Conservation (phyloP, 2,113 vertebrate genomes). For the Stercorarius parasiticus region DNA sequence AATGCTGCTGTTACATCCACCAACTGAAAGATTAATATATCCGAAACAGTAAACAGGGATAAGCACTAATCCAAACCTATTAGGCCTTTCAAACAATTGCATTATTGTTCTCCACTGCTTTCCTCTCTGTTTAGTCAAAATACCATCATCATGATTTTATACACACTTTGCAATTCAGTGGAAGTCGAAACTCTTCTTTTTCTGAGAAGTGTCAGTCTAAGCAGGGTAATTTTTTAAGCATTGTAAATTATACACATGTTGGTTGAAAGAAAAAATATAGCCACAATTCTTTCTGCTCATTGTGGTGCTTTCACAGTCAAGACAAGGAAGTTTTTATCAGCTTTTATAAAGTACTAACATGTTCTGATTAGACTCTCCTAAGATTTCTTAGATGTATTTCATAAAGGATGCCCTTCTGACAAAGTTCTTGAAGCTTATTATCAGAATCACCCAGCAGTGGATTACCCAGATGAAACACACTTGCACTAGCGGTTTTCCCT, state of each 20-base stretch:
- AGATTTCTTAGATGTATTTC: not conserved
- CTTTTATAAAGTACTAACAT: not conserved
- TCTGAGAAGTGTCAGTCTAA: not conserved
- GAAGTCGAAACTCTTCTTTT: not conserved
- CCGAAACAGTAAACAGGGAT: not conserved
- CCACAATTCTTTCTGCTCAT: not conserved
- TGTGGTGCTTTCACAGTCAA: not conserved
- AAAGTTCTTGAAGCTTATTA: not conserved
- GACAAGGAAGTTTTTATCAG: not conserved
- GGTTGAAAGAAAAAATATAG: not conserved
- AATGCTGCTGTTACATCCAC: not conserved
- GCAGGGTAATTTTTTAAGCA: not conserved
- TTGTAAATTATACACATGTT: not conserved
- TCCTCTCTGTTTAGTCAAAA: not conserved
- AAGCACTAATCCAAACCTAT: not conserved
- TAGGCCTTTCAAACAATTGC: not conserved
- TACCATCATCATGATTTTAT: not conserved
- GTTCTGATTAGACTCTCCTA: not conserved
- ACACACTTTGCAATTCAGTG: not conserved
- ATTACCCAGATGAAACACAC: not conserved
- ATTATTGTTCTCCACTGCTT: not conserved
- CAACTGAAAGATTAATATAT: not conserved
- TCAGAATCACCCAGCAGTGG: not conserved
- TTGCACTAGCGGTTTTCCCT: not conserved
- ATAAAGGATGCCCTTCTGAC: not conserved